A percentile compares a stretch with the other conserved stretches of the same genome.
Evolutionary conservation across 1,140 invertebrate genomes (phyloP).

Genomic region (Drosophila albomicans): DNA sequence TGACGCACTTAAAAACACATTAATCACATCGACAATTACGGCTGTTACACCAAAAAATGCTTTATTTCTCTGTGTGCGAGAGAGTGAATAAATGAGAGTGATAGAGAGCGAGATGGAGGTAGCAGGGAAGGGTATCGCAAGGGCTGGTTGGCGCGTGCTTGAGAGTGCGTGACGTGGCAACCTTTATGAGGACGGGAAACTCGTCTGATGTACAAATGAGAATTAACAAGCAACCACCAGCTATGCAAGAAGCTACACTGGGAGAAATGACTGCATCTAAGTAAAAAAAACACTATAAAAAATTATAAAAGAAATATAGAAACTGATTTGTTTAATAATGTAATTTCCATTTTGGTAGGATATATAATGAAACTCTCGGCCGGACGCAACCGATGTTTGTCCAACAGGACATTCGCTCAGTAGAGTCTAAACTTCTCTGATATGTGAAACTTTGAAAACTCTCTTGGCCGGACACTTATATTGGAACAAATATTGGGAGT

Average conservation of each 20-base stretch:
- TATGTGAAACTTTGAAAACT: too few relatives aligned
- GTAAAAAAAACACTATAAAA: too few relatives aligned
- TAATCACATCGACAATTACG: constrained; percentile 84
- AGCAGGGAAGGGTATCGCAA: constrained; percentile 13
- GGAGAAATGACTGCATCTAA: constrained; percentile 6
- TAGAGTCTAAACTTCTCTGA: too few relatives aligned
- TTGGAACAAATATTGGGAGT: too few relatives aligned
- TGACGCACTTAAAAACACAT: constrained; percentile 84
- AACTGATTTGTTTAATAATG: too few relatives aligned
- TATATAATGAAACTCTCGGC: too few relatives aligned
- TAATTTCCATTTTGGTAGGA: too few relatives aligned
- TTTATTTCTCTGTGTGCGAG: constrained; percentile 12
- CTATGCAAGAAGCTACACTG: constrained; percentile 31
- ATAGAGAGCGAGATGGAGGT: constrained; percentile 1
- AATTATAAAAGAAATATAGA: too few relatives aligned
- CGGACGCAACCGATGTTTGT: too few relatives aligned
- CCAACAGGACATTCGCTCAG: too few relatives aligned
- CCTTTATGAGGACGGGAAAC: constrained; percentile 35
- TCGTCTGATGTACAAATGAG: constrained; percentile 55
- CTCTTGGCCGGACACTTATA: too few relatives aligned
- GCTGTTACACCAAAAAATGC: constrained; percentile 49
- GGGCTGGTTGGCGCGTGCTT: constrained; percentile 63
- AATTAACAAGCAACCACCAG: constrained; percentile 72
- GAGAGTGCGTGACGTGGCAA: constrained; percentile 61
- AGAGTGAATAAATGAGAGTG: constrained; percentile 1